Evolutionary conservation across 2,113 vertebrate genomes (phyloP).

Genomic region (Pipra filicauda): DNA sequence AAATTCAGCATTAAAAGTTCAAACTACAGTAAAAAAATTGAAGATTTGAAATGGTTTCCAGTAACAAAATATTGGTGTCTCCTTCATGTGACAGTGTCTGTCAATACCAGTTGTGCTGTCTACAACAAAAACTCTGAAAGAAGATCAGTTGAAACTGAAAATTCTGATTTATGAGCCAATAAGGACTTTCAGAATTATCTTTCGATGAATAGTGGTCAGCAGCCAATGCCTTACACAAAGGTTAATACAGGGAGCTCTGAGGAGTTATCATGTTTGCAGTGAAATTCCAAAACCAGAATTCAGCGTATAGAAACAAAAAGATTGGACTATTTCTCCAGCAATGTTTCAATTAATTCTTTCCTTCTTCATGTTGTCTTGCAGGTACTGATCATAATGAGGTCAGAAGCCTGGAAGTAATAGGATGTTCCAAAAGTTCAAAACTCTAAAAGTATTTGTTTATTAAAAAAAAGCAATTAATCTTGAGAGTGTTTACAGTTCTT

Average conservation of each 20-base stretch:
- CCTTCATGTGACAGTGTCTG: not conserved
- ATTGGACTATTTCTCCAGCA: not conserved
- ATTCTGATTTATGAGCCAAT: not conserved
- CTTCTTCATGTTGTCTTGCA: not conserved
- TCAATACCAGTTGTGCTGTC: not conserved
- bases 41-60: not conserved
- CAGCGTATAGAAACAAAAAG: accelerated
- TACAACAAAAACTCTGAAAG: not conserved
- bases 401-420: not conserved
- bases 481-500: not conserved
- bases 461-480: not conserved
- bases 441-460: not conserved
- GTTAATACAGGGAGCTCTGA: not conserved
- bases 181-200: not conserved
- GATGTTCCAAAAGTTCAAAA: not conserved
- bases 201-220: not conserved
- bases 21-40: not conserved
- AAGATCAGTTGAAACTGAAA: not conserved
- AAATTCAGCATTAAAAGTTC: not conserved
- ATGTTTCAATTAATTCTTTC: not conserved
- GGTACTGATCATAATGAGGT: not conserved
- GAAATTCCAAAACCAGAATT: not conserved
- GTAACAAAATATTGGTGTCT: not conserved
- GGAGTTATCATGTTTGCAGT: not conserved
- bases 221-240: not conserved